Percentiles rank a stretch among this genome's conserved stretches.
phyloP scores from a whole-genome alignment of 1,140 invertebrate species.

The Eupristina koningsbergeri region DNA sequence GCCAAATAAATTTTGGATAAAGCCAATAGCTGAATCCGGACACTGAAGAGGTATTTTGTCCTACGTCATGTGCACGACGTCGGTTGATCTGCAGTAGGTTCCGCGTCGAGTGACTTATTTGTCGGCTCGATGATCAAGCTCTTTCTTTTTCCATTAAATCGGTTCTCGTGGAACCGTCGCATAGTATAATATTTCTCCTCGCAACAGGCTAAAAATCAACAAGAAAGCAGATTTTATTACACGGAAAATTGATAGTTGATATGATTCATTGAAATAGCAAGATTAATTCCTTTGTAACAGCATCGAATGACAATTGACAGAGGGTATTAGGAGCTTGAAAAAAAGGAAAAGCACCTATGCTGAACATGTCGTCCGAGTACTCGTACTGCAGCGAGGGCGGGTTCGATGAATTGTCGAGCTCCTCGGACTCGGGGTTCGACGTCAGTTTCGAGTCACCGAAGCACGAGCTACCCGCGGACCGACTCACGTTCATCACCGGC shows the following conservation, averaged over 20 bases:
- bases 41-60: not conserved
- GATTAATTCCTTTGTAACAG: not conserved
- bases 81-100: no score
- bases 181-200: no score
- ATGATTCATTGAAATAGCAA: no score
- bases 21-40: not conserved
- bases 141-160: no score
- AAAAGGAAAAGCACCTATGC: conserved; percentile 7
- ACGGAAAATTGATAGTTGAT: no score
- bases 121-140: no score
- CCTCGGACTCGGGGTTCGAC: conserved; percentile 81
- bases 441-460: conserved; percentile 75
- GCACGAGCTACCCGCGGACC: conserved; percentile 58
- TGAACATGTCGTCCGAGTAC: conserved; percentile 60
- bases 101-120: no score
- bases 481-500: conserved; percentile 54
- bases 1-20: not conserved
- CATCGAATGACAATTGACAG: not conserved
- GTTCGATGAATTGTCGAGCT: conserved; percentile 80
- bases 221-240: no score
- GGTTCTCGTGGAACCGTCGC: no score
- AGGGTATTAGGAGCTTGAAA: no score
- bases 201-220: no score
- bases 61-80: no score
- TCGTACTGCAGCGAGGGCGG: conserved; percentile 73